Conservation (phyloP, 2,888 invertebrate genomes). For the Heliothis peltigera region DNA sequence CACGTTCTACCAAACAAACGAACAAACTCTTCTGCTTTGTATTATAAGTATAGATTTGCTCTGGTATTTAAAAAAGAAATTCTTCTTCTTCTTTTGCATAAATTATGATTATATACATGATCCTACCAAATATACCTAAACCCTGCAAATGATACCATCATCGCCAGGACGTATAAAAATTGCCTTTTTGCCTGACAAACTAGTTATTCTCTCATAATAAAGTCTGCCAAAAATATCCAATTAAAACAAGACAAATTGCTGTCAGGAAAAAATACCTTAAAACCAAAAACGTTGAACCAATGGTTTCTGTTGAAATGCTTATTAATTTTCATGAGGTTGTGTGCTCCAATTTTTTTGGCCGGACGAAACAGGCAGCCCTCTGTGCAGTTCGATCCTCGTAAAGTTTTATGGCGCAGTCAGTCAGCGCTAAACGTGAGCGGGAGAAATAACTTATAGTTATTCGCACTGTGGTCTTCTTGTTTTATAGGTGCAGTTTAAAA, state of each 20-base stretch:
- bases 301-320: conserved; percentile 64
- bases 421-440: conserved; percentile 52
- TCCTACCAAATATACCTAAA: neutral
- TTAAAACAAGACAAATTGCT: conserved; percentile 70
- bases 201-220: conserved; percentile 61
- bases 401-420: conserved; percentile 67
- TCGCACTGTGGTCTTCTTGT: conserved; percentile 42
- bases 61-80: too few relatives aligned
- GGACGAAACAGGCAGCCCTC: conserved; percentile 50
- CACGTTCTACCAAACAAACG: too few relatives aligned
- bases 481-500: conserved; percentile 37
- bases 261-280: conserved; percentile 62
- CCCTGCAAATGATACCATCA: neutral
- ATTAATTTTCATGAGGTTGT: conserved; percentile 67
- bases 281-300: conserved; percentile 58
- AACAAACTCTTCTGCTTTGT: too few relatives aligned
- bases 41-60: too few relatives aligned
- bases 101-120: too few relatives aligned
- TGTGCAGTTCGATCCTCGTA: conserved; percentile 67
- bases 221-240: conserved; percentile 69
- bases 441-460: conserved; percentile 61
- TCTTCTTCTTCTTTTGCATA: too few relatives aligned
- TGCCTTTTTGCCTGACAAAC: conserved; percentile 21
- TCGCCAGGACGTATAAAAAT: neutral
- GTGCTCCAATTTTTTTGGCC: conserved; percentile 66